phyloP scores from a whole-genome alignment of 2,888 invertebrate species.

The Dryococelus australis region DNA sequence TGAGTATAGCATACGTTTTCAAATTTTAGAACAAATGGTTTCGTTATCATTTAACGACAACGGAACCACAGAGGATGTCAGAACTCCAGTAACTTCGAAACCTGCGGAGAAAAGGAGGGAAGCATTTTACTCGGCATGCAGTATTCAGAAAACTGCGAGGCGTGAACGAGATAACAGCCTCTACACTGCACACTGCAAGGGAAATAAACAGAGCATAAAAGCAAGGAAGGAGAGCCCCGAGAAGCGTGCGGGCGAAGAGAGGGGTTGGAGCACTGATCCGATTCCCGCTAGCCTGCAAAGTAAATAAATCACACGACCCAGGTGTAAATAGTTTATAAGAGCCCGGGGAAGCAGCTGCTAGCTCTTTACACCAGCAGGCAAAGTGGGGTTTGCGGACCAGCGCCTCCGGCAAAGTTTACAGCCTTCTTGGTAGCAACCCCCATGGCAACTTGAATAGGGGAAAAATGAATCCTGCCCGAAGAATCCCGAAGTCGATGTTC shows the following conservation, averaged over 20 bases:
- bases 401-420: neutral
- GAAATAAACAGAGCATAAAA: neutral
- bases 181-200: neutral
- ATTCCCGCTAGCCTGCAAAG: neutral
- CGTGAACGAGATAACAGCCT: neutral
- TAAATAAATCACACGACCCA: slow-evolving; percentile 4
- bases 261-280: neutral
- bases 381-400: neutral
- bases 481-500: too few relatives aligned
- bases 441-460: too few relatives aligned
- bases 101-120: neutral
- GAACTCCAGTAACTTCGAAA: too few relatives aligned
- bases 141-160: neutral
- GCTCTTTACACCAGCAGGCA: neutral
- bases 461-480: too few relatives aligned
- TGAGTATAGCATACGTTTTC: too few relatives aligned
- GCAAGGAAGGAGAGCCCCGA: neutral
- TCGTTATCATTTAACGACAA: too few relatives aligned
- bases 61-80: too few relatives aligned
- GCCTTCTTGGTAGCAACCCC: neutral
- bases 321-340: slow-evolving; percentile 1
- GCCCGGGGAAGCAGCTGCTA: neutral
- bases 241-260: neutral
- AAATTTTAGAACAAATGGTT: too few relatives aligned
- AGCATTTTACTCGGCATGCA: neutral